Conservation (phyloP, 2,797 vertebrate species). For the Gephyroberyx darwinii region DNA sequence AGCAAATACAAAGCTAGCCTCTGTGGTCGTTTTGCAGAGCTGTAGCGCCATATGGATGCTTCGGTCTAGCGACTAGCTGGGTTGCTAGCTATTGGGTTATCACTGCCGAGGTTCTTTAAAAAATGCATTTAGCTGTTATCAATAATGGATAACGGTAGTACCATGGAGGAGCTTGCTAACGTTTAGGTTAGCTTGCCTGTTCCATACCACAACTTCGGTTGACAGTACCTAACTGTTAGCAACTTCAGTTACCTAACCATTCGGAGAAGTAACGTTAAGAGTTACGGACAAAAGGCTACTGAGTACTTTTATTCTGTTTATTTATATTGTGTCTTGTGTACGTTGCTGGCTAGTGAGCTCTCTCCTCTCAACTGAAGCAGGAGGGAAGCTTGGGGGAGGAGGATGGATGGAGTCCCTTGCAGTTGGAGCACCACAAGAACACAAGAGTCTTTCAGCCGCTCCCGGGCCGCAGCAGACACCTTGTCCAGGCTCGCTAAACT, state of each 20-base stretch:
- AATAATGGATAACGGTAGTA: not conserved
- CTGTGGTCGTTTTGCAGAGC: not conserved
- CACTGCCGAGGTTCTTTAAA: not conserved
- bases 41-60: not conserved
- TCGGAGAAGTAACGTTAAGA: too few species aligned
- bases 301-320: not conserved
- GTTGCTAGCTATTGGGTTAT: not conserved
- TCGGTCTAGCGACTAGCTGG: accelerated
- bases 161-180: slow-evolving; percentile 7
- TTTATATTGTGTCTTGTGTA: not conserved
- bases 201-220: not conserved
- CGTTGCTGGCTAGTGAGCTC: not conserved
- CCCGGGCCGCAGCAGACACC: slow-evolving; percentile 55
- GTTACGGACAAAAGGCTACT: too few species aligned
- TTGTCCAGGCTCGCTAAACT: slow-evolving; percentile 77
- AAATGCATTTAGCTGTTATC: too few species aligned
- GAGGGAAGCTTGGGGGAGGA: slow-evolving; percentile 28
- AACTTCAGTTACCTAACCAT: too few species aligned
- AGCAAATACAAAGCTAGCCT: slow-evolving; percentile 49
- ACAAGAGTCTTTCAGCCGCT: slow-evolving; percentile 63
- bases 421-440: slow-evolving; percentile 65
- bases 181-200: slow-evolving; percentile 6
- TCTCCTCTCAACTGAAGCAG: slow-evolving; percentile 22
- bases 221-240: not conserved
- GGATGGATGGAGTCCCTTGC: slow-evolving; percentile 75